These are phyloP conservation scores for Catostylus mosaicus DNA, from an alignment of 30 jellyfish, hydroid and myxozoan genomes.

Conservation along the genomic window DNA sequence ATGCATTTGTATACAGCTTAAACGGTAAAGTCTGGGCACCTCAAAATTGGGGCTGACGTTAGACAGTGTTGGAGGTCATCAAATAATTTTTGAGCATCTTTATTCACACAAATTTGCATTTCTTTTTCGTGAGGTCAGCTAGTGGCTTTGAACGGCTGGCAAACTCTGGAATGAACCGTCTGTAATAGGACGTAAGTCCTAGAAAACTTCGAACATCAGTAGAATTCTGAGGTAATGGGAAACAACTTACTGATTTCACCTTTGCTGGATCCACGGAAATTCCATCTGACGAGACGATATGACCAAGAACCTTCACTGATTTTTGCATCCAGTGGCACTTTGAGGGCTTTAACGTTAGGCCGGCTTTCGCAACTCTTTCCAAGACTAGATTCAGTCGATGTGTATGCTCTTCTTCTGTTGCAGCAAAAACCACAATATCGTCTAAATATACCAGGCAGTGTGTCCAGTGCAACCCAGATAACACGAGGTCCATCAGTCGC, in stretches of 20 bases:
- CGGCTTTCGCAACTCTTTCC: slow-evolving; percentile 42
- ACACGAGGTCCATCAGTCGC: slow-evolving; percentile 51
- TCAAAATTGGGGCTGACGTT: slow-evolving; percentile 37
- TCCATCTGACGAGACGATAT: slow-evolving; percentile 34
- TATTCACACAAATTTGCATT: slow-evolving; percentile 42
- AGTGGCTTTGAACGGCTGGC: slow-evolving; percentile 35
- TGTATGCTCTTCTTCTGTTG: slow-evolving; percentile 31
- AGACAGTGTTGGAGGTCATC: slow-evolving; percentile 35
- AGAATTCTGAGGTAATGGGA: slow-evolving; percentile 39
- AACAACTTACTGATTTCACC: slow-evolving; percentile 11
- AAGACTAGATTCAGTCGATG: slow-evolving; percentile 33
- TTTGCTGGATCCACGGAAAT: slow-evolving; percentile 47
- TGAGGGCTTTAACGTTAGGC: slow-evolving; percentile 46
- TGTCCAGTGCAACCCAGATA: slow-evolving; percentile 50
- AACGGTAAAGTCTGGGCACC: slow-evolving; percentile 47
- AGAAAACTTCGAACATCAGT: slow-evolving; percentile 45
- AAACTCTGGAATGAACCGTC: slow-evolving; percentile 36
- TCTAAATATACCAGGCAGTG: slow-evolving; percentile 48
- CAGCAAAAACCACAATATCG: slow-evolving; percentile 15
- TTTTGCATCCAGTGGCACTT: slow-evolving; percentile 40
- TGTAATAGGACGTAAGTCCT: slow-evolving; percentile 57
- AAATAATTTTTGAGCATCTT: slow-evolving; percentile 25
- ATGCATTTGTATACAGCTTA: slow-evolving; percentile 49
- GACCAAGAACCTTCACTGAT: slow-evolving; percentile 67
- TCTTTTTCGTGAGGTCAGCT: slow-evolving; percentile 49